Evolutionary conservation across 2,797 vertebrate species (phyloP).

Genomic region (Melanotaenia parkinsoni): DNA sequence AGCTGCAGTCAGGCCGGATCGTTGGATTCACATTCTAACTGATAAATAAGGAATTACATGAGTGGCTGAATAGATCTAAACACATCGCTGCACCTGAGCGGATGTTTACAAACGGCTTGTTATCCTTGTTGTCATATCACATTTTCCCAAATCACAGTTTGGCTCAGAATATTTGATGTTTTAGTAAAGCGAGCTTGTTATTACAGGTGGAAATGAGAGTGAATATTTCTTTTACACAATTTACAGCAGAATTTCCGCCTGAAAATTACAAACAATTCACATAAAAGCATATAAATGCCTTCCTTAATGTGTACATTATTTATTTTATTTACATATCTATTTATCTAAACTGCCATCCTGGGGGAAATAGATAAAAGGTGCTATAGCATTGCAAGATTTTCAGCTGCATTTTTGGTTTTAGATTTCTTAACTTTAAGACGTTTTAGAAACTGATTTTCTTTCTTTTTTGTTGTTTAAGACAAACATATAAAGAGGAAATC

Average conservation of each 20-base stretch:
- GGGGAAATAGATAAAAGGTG: no score
- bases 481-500: not conserved
- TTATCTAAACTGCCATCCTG: not conserved
- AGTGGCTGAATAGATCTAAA: slow-evolving; percentile 41
- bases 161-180: slow-evolving; percentile 70
- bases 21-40: slow-evolving; percentile 71
- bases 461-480: slow-evolving; percentile 1
- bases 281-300: slow-evolving; percentile 39
- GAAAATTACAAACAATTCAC: slow-evolving; percentile 49
- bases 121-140: slow-evolving; percentile 71
- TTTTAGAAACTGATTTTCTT: slow-evolving; percentile 13
- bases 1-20: slow-evolving; percentile 63
- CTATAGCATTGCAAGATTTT: not conserved
- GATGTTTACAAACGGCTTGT: slow-evolving; percentile 76
- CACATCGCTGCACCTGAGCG: slow-evolving; percentile 47
- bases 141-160: slow-evolving; percentile 45
- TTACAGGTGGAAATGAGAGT: slow-evolving; percentile 6
- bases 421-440: slow-evolving; percentile 33
- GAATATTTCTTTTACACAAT: slow-evolving; percentile 22
- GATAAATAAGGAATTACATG: slow-evolving; percentile 72
- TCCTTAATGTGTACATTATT: slow-evolving; percentile 53
- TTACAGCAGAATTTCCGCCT: slow-evolving; percentile 42
- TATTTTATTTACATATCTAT: slow-evolving; percentile 34
- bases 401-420: slow-evolving; percentile 25
- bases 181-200: slow-evolving; percentile 49